Conservation (phyloP, 2,113 vertebrate species). For the Machaerirhynchus nigripectus region DNA sequence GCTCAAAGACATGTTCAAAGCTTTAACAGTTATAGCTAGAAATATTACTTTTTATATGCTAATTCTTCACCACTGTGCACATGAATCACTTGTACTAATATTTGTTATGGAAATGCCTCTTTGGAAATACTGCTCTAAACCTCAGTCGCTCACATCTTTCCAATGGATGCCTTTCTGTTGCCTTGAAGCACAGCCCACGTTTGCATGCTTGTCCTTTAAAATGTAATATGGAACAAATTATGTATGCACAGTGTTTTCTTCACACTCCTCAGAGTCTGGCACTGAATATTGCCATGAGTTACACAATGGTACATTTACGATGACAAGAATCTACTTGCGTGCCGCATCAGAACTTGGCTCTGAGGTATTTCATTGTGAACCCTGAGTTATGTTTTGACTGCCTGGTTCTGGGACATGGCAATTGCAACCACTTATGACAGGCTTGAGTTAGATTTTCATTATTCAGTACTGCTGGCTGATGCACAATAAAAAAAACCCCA, state of each 20-base stretch:
- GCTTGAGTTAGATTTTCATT: not conserved
- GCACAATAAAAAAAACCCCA: not conserved
- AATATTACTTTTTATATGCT: not conserved
- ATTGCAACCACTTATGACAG: not conserved
- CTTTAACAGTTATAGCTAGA: not conserved
- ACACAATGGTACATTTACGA: not conserved
- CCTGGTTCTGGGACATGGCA: not conserved
- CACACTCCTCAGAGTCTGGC: not conserved
- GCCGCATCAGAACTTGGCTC: not conserved
- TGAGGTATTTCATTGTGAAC: not conserved
- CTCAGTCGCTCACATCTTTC: not conserved
- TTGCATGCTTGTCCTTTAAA: not conserved
- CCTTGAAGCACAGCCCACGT: not conserved
- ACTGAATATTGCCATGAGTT: not conserved
- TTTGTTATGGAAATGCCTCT: not conserved
- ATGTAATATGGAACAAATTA: not conserved
- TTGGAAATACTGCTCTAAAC: not conserved
- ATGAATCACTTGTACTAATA: not conserved
- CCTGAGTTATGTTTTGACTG: not conserved
- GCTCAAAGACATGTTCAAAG: not conserved
- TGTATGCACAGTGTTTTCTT: not conserved
- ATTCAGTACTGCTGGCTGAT: not conserved
- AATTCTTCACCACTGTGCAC: not conserved
- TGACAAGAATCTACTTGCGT: not conserved
- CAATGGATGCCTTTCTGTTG: not conserved